phyloP scores from a whole-genome alignment of 2,888 invertebrate genomes.

The Chorisops tibialis region DNA sequence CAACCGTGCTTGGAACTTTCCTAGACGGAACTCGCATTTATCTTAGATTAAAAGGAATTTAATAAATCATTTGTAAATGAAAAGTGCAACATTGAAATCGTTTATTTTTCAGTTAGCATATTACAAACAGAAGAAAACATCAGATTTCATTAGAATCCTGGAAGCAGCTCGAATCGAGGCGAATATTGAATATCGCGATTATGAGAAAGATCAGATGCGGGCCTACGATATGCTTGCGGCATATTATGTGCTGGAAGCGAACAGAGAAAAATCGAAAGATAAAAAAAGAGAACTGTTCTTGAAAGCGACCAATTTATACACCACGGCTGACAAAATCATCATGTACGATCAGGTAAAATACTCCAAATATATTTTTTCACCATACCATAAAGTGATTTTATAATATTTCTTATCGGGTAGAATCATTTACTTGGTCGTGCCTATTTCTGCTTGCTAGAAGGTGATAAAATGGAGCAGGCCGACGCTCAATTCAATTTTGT shows the following conservation, averaged over 20 bases:
- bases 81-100: not conserved
- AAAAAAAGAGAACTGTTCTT: constrained; percentile 91
- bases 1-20: too few relatives aligned
- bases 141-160: constrained; percentile 91
- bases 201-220: constrained; percentile 96
- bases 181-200: constrained; percentile 81
- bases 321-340: constrained; percentile 97
- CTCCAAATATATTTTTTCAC: constrained; percentile 48
- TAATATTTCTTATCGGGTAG: too few relatives aligned
- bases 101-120: constrained; percentile 77
- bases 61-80: too few relatives aligned
- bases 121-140: constrained; percentile 88
- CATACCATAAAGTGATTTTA: too few relatives aligned
- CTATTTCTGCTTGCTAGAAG: constrained; percentile 96
- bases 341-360: constrained; percentile 89
- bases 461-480: constrained; percentile 99
- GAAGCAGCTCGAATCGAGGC: constrained; percentile 85
- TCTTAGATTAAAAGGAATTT: too few relatives aligned
- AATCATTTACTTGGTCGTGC: constrained; percentile 97
- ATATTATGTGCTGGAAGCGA: constrained; percentile 95
- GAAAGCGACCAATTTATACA: constrained; percentile 95
- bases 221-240: constrained; percentile 97
- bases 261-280: constrained; percentile 92
- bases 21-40: too few relatives aligned
- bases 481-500: constrained; percentile 99